Base-by-base conservation (phyloP, 2,113 vertebrate species). In the Hydropotes inermis region DNA sequence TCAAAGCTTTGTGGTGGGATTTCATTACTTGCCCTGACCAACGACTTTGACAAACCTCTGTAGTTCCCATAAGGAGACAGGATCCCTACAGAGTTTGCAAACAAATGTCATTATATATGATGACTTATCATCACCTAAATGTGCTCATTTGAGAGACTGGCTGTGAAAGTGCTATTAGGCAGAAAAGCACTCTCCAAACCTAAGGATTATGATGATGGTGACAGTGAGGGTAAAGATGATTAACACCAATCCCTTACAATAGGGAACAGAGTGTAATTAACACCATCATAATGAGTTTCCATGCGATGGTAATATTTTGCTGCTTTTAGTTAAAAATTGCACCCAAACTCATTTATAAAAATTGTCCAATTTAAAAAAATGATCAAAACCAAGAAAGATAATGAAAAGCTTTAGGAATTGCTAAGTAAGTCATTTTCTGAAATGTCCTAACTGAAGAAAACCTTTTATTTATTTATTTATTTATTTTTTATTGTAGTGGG, bases 401-500 rank as follows among this genome's bases (percentile, higher is more conserved):
- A 88, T 87, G 54, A 55, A 81, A 96, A 90, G 13, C 43, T 55
- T 96, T 47, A 86, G 61, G 64, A 85, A 76, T 74, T 55, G 92
- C 61, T 76, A 89, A 97, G 27, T 78, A 93, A 85, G 45, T 95
- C 39, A 83, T 47, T 91, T 95, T 91, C 67, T 95, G n/a, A 95
- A 95, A 78, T 85, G 33, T 86, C 57, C 47, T 85, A 95, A 57
- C 19, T 54, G 57, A 94, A 45, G 54, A 70, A 70, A 67, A n/a
- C n/a, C n/a, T n/a, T n/a, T n/a, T n/a, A n/a, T n/a, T n/a, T n/a
- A n/a, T n/a, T n/a, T n/a, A n/a, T n/a, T n/a, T n/a, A 45, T 45
- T 45, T 45, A 45, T 45, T 45, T 45, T 45, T 45, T 45, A 45
- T 45, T 45, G 45, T 45, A 45, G 45, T 45, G 45, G 45, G 45